Base-by-base conservation (phyloP, 1,140 invertebrate genomes). In the Tetranychus urticae region DNA sequence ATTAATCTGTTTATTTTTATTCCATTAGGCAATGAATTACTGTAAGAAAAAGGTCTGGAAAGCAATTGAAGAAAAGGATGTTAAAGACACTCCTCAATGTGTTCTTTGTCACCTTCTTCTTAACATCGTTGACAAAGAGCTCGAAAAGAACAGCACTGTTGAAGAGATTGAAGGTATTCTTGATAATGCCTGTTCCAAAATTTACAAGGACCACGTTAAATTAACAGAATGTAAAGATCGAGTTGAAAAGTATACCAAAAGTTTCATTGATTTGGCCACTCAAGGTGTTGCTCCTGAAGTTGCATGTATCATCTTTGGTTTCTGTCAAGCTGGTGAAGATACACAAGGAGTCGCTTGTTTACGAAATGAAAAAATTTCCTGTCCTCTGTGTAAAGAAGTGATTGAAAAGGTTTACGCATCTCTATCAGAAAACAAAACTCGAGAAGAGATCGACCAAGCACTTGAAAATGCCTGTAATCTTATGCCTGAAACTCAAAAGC, bases 381-480 rank as follows among this genome's bases (percentile, higher is more conserved):
- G 23, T 23, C 23, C 23, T 23, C 33, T 65, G 6, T 65, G 64
- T 47, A 66, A 66, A 56, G 48, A 48, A 39, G 33, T 65, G 58
- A 45, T 65, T n/a, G 14, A 65, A 34, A 36, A 14, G 23, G 23
- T 23, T 23, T 23, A 23, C 23, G 23, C 23, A 23, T 23, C 23
- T 23, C 23, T 23, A 23, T 23, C 23, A 23, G 23, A 23, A 12
- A 47, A 47, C 46, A 47, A 47, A 47, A 47, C 23, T 23, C 23
- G 23, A 59, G 14, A 37, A 61, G n/a, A 10, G 66, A 65, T 65
- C 54, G 35, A 56, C 3, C 12, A 66, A n/a, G 64, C 61, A 3
- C 35, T 65, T 2, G 56, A 66, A 31, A 23, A 59, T 36, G 64
- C 66, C 47, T 65, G 64, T 36, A 54, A 56, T 52, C 63, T 0